A percentile compares a stretch with the other conserved stretches of the same genome.
Conservation (phyloP, 1,140 invertebrate species). For the Aphelenchoides fujianensis region DNA sequence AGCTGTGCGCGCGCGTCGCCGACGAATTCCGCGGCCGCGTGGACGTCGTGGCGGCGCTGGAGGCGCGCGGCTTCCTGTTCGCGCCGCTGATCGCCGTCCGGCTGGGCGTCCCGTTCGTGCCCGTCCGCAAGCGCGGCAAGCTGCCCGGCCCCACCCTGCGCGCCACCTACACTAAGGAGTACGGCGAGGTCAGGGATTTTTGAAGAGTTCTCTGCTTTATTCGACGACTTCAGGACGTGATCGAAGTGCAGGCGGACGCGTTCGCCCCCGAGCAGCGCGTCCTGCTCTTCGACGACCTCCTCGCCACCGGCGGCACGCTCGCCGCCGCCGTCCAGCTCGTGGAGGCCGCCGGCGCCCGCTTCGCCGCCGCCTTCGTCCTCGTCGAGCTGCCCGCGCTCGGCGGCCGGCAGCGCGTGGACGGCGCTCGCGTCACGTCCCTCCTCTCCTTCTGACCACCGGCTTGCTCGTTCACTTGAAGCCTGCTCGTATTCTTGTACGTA, state of each 20-base stretch:
- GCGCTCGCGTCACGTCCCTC: no score
- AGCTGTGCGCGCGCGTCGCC: slow-evolving; percentile 73
- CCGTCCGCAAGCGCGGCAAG: slow-evolving; percentile 89
- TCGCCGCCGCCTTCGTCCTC: slow-evolving; percentile 75
- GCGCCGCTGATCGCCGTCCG: slow-evolving; percentile 79
- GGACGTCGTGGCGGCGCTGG: slow-evolving; percentile 79
- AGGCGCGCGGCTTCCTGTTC: slow-evolving; percentile 81
- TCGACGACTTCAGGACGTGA: slow-evolving; percentile 77
- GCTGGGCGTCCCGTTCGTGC: slow-evolving; percentile 79
- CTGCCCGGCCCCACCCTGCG: slow-evolving; percentile 77
- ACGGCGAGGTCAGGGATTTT: slow-evolving; percentile 75
- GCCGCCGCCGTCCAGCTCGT: slow-evolving; percentile 74
- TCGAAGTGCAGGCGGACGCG: slow-evolving; percentile 78
- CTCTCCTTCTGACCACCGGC: no score
- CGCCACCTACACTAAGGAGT: slow-evolving; percentile 77
- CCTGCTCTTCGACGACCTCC: slow-evolving; percentile 82
- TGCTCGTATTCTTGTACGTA: no score
- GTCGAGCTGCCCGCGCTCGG: slow-evolving; percentile 76
- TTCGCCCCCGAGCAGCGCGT: slow-evolving; percentile 73
- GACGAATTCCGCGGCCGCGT: slow-evolving; percentile 68
- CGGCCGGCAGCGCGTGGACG: no score
- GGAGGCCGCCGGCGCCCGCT: slow-evolving; percentile 68
- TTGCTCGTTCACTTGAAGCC: no score
- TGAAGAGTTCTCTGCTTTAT: slow-evolving; percentile 15
- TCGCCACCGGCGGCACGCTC: slow-evolving; percentile 87